Evolutionary conservation across 2,113 vertebrate species (phyloP).

Genomic region (Neotragus moschatus): DNA sequence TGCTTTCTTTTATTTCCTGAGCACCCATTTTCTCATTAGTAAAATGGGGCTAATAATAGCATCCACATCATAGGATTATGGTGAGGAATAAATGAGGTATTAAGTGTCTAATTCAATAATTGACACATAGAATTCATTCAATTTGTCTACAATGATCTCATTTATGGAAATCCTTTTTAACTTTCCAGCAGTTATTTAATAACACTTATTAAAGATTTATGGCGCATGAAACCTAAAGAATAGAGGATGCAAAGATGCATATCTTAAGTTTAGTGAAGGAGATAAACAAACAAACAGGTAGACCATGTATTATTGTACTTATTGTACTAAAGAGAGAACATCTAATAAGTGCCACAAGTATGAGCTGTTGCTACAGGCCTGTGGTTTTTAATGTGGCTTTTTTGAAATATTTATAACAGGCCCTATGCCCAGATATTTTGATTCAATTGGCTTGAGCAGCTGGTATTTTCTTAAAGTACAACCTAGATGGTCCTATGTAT

Average conservation of each 20-base stretch:
- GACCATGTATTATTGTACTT: neutral
- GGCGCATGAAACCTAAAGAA: neutral
- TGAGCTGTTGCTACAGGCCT: neutral
- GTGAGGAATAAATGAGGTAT: neutral
- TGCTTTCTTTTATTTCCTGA: neutral
- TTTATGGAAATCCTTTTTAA: constrained; percentile 12
- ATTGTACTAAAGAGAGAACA: neutral
- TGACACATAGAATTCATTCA: neutral
- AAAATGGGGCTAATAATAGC: neutral
- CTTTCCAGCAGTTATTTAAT: neutral
- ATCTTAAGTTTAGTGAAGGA: neutral
- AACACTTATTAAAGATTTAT: neutral
- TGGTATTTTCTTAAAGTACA: neutral
- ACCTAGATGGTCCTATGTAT: neutral
- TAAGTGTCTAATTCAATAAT: neutral
- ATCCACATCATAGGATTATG: neutral
- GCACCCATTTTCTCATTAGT: neutral
- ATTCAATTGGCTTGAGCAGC: neutral
- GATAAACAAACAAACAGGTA: neutral
- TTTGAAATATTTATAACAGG: neutral
- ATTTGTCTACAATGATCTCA: neutral
- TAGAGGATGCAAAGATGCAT: neutral
- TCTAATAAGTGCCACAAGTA: neutral
- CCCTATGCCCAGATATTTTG: neutral
- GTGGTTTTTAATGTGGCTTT: neutral